Conservation (phyloP, 2,888 invertebrate species). For the Lepidochrysops patricia region DNA sequence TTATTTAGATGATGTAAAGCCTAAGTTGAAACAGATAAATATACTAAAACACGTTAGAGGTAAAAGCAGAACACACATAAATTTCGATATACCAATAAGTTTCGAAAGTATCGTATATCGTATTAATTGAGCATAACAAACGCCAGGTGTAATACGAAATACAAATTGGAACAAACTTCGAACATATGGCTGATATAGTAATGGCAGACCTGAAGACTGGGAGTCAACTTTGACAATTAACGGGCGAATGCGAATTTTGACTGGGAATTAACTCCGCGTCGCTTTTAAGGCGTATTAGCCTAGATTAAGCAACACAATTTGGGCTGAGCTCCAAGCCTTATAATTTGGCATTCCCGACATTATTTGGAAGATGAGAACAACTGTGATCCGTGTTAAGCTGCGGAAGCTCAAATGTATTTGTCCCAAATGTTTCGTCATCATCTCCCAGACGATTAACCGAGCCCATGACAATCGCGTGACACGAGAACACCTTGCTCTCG, state of each 20-base stretch:
- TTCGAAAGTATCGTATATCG: not conserved
- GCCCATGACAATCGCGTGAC: not conserved
- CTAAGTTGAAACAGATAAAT: not conserved
- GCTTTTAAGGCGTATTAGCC: slow-evolving; percentile 24
- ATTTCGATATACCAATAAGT: not conserved
- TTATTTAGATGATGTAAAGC: not conserved
- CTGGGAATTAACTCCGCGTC: slow-evolving; percentile 42
- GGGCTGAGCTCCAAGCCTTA: slow-evolving; percentile 26
- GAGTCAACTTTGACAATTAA: slow-evolving; percentile 51
- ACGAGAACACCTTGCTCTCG: not conserved
- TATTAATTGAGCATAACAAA: slow-evolving; percentile 3
- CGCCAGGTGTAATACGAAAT: slow-evolving; percentile 16
- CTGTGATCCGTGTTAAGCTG: slow-evolving; percentile 13
- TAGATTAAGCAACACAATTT: slow-evolving; percentile 28
- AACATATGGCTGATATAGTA: slow-evolving; percentile 31
- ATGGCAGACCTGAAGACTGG: slow-evolving; percentile 26
- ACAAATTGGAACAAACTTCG: slow-evolving; percentile 33
- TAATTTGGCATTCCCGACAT: slow-evolving; percentile 18
- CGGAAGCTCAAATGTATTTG: not conserved
- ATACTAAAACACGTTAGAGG: slow-evolving; percentile 5
- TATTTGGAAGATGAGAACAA: slow-evolving; percentile 13
- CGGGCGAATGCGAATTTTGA: slow-evolving; percentile 40
- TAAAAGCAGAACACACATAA: slow-evolving; percentile 16
- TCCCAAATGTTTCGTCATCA: slow-evolving; percentile 1
- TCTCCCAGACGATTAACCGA: not conserved